Percentiles rank a stretch among this genome's conserved stretches.
Conservation (phyloP, 1,140 invertebrate species). For the Thrips palmi region DNA sequence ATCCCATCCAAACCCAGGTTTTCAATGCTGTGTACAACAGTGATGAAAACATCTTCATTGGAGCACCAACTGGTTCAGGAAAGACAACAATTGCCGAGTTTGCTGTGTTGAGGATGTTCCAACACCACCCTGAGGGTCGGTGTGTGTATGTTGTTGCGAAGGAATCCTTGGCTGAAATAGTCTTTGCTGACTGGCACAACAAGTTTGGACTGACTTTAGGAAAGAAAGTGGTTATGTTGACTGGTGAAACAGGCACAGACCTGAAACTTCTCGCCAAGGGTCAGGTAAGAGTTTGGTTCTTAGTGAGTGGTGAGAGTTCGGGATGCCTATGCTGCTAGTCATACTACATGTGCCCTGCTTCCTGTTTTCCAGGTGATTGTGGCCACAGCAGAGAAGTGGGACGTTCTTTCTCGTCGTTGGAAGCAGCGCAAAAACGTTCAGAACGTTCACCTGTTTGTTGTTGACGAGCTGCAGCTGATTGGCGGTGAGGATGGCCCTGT, state of each 20-base stretch:
- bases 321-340: constrained; percentile 12
- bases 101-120: constrained; percentile 77
- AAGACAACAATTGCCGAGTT: constrained; percentile 97
- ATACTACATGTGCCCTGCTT: too few relatives aligned
- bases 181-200: constrained; percentile 77
- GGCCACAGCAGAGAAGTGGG: constrained; percentile 96
- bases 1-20: constrained; percentile 98
- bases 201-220: constrained; percentile 70
- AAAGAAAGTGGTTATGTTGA: constrained; percentile 83
- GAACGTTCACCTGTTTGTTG: constrained; percentile 91
- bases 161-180: constrained; percentile 78
- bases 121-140: constrained; percentile 45
- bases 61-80: constrained; percentile 91
- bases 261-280: constrained; percentile 35
- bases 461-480: constrained; percentile 85
- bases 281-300: constrained; percentile 3
- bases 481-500: constrained; percentile 83
- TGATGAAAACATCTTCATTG: constrained; percentile 97
- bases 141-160: constrained; percentile 91
- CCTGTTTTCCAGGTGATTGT: constrained; percentile 90
- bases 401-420: constrained; percentile 93
- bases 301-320: background rate
- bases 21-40: constrained; percentile 98
- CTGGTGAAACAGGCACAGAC: constrained; percentile 95
- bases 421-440: constrained; percentile 98